Evolutionary conservation across 37 sponge, comb jelly and placozoan genomes (phyloP).

Genomic region (Hexactinellida sp.): DNA sequence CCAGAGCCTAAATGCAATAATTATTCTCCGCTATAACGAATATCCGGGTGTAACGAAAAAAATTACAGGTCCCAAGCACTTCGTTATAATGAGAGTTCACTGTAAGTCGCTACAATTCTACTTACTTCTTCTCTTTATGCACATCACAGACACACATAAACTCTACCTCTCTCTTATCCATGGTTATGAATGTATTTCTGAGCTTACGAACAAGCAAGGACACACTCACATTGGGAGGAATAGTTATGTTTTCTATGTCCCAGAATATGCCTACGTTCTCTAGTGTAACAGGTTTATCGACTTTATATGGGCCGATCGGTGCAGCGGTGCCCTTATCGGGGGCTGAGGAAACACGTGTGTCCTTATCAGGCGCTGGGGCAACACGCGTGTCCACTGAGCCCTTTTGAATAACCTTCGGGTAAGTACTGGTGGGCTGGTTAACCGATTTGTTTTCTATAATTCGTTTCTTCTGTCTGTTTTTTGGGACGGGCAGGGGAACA

Average conservation of each 20-base stretch:
- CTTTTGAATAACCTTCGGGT: no score
- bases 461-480: neutral
- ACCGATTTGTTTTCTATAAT: no score
- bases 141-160: constrained; percentile 86
- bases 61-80: no score
- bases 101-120: no score
- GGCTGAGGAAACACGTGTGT: neutral
- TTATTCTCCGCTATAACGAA: no score
- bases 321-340: neutral
- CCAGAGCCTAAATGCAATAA: no score
- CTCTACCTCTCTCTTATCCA: constrained; percentile 72
- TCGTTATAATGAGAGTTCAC: no score
- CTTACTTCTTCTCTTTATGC: constrained; percentile 53
- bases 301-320: neutral
- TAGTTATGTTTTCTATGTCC: constrained; percentile 80
- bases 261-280: constrained; percentile 83
- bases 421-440: neutral
- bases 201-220: constrained; percentile 53
- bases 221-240: constrained; percentile 46
- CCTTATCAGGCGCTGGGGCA: neutral
- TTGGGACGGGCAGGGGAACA: neutral
- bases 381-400: neutral
- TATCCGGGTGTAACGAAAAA: no score
- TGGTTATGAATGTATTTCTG: constrained; percentile 40
- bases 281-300: neutral